Evolutionary conservation across 2,888 invertebrate species (phyloP), one percentile per base, ranked within the genome.

Genomic region (Polietes domitor): DNA sequence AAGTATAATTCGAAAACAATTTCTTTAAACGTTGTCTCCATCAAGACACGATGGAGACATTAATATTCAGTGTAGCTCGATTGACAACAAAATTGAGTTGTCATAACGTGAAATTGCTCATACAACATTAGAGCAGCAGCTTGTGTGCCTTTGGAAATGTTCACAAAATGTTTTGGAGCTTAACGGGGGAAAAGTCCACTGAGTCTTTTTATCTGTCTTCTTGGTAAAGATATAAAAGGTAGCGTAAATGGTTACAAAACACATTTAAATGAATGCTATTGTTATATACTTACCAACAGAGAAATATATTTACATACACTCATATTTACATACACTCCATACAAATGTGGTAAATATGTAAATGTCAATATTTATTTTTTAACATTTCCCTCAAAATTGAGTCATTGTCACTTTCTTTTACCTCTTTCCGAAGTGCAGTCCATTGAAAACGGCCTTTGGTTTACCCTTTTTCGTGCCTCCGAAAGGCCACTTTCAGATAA

Each of bases 381-480:
- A 71, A 77, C n/a, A 37, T 10, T 70, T 73, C 24, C 47, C 50
- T 47, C 10, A 26, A 47, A 70, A 80, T 74, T 73, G 61, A 80
- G 70, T 80, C 68, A 80, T 80, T 41, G 68, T 47, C 79, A 74
- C 79, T 80, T 80, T 80, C 79, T 74, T 74, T 80, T 78, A 28
- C 7, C 41, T 1, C 15, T 63, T 3, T 1, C n/a, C 41, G 10
- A 41, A 41, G 2, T 41, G 6, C 41, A 41, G 12, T 41, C 15
- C 41, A 12, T 41, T 41, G 19, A 50, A 50, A 50, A 50, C 17
- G 3, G 12, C 2, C 9, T 50, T 50, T 50, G 50, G 50, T n/a
- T 50, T 17, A 50, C 5, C 17, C 19, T 50, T 19, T 50, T 50
- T 50, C 3, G 53, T 21, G 53, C 21, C 6, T 21, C 24, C n/a